phyloP scores from a whole-genome alignment of 2,113 vertebrate genomes.

The Prionailurus viverrinus region DNA sequence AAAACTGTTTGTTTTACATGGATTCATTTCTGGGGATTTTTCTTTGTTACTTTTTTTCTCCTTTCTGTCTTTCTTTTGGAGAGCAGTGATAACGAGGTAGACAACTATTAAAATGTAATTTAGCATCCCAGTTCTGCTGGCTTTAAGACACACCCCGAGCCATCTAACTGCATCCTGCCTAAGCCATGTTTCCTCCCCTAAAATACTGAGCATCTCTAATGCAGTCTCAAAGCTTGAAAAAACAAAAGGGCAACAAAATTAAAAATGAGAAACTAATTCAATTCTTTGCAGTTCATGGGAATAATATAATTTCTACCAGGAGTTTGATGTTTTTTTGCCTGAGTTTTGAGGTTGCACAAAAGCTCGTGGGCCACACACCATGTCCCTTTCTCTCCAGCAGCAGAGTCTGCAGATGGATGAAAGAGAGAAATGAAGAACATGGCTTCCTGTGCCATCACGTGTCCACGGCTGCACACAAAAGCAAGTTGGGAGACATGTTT shows the following conservation, averaged over 20 bases:
- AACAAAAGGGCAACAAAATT: not conserved
- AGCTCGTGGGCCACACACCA: not conserved
- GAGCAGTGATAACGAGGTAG: not conserved
- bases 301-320: not conserved
- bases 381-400: conserved; percentile 1
- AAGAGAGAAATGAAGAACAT: conserved; percentile 1
- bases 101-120: conserved; percentile 48
- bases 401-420: not conserved
- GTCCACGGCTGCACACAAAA: not conserved
- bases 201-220: conserved; percentile 44
- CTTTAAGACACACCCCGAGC: not conserved
- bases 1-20: not conserved
- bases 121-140: conserved; percentile 24
- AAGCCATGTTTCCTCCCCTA: not conserved
- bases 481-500: not conserved
- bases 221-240: conserved; percentile 27
- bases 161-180: not conserved
- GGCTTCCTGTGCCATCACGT: not conserved
- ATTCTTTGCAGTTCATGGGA: not conserved
- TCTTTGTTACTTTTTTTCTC: not conserved
- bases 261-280: conserved; percentile 16
- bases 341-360: not conserved
- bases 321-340: not conserved
- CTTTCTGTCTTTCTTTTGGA: conserved; percentile 27
- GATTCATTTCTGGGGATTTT: conserved; percentile 53